Percentiles rank a stretch among this genome's conserved stretches.
phyloP scores from a whole-genome alignment of 1,140 invertebrate species.

The Drosophila parvula region DNA sequence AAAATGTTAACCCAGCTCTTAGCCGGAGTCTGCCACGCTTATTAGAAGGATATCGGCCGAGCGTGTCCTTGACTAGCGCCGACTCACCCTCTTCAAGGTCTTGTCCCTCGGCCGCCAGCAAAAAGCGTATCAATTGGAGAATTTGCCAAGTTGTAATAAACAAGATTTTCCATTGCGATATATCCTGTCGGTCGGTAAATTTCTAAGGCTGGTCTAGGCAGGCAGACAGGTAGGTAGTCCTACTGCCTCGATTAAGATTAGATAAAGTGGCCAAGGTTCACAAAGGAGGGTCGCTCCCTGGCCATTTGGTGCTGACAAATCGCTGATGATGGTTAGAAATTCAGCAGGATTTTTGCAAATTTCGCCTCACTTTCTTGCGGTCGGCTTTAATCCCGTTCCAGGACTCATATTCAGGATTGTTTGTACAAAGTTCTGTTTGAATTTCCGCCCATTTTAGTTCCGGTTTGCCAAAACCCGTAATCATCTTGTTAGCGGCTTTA shows the following conservation, averaged over 20 bases:
- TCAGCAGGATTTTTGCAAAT: conserved; percentile 67
- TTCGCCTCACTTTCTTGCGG: conserved; percentile 61
- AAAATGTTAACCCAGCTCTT: conserved; percentile 62
- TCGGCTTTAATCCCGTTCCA: conserved; percentile 62
- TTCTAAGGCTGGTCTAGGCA: conserved; percentile 40
- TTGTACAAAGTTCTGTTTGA: conserved; percentile 57
- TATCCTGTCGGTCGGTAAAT: conserved; percentile 60
- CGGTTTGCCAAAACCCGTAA: conserved; percentile 64
- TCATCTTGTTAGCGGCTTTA: conserved; percentile 79
- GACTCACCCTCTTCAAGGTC: conserved; percentile 27
- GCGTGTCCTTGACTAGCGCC: conserved; percentile 73
- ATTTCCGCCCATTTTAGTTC: conserved; percentile 76
- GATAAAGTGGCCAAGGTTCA: conserved; percentile 36
- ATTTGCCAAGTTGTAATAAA: conserved; percentile 82
- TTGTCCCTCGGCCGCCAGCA: neutral
- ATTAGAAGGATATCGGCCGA: conserved; percentile 47
- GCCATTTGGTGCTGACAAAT: conserved; percentile 74
- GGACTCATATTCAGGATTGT: conserved; percentile 17
- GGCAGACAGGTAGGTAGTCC: conserved; percentile 33
- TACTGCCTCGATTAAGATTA: conserved; percentile 63
- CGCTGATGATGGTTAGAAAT: conserved; percentile 37
- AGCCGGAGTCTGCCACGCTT: conserved; percentile 72
- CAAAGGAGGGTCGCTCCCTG: neutral
- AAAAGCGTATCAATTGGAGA: conserved; percentile 70
- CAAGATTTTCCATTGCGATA: conserved; percentile 81